Evolutionary conservation across 2,888 invertebrate species (phyloP).

Genomic region (Bombyx huttoni): DNA sequence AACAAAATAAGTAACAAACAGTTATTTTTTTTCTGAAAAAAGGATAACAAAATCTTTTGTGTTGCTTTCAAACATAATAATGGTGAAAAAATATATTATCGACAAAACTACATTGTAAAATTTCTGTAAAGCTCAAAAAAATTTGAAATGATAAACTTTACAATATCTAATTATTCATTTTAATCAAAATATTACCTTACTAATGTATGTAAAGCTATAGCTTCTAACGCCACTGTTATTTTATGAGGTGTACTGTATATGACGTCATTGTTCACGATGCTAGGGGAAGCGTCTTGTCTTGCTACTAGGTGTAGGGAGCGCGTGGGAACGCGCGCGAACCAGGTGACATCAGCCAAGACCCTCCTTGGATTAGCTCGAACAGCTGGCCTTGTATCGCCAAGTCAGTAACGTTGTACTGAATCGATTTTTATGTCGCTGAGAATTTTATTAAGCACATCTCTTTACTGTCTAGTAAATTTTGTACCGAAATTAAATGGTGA

Average conservation of each 20-base stretch:
- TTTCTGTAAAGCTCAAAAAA: too few relatives aligned
- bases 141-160: too few relatives aligned
- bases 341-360: constrained; percentile 49
- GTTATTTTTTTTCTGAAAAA: too few relatives aligned
- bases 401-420: not conserved
- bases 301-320: constrained; percentile 38
- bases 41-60: too few relatives aligned
- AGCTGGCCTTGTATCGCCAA: constrained; percentile 28
- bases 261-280: constrained; percentile 10
- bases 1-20: too few relatives aligned
- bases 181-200: too few relatives aligned
- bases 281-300: constrained; percentile 29
- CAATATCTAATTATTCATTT: too few relatives aligned
- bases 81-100: too few relatives aligned
- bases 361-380: constrained; percentile 18
- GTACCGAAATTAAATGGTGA: not conserved
- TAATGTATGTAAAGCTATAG: not conserved
- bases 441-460: not conserved
- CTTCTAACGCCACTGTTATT: not conserved
- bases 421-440: not conserved
- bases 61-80: too few relatives aligned
- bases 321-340: constrained; percentile 63
- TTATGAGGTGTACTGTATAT: not conserved
- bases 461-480: not conserved
- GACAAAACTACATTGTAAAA: too few relatives aligned